Conservation (phyloP, 2,888 invertebrate genomes). For the Chelonus formosanus region DNA sequence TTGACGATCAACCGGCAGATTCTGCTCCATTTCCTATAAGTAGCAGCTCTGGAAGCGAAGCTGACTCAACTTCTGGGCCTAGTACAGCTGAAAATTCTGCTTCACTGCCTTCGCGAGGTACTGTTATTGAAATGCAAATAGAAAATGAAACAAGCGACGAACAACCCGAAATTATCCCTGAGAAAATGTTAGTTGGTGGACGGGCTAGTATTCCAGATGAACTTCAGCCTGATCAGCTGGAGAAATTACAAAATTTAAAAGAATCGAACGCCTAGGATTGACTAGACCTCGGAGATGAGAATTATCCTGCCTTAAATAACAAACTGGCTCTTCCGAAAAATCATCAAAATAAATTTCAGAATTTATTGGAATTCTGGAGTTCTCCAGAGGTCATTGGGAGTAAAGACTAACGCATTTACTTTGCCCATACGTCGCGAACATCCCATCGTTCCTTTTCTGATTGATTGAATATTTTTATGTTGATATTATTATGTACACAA, state of each 20-base stretch:
- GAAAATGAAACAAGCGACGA: constrained; percentile 46
- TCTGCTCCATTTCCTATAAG: constrained; percentile 71
- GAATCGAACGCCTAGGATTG: constrained; percentile 86
- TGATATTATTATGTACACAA: constrained; percentile 50
- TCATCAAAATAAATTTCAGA: constrained; percentile 60
- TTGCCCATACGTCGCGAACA: neutral
- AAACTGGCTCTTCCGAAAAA: constrained; percentile 61
- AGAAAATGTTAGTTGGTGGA: constrained; percentile 73
- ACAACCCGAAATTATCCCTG: constrained; percentile 53
- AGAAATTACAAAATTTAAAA: constrained; percentile 86
- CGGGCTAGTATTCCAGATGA: constrained; percentile 88
- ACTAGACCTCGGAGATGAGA: constrained; percentile 58
- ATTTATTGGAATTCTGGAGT: constrained; percentile 61
- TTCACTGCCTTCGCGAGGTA: constrained; percentile 61
- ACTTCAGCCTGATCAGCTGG: constrained; percentile 87
- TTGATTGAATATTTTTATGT: constrained; percentile 51
- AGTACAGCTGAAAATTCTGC: constrained; percentile 73
- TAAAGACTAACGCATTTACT: constrained; percentile 40
- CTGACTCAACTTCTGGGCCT: constrained; percentile 71
- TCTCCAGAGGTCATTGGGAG: constrained; percentile 56
- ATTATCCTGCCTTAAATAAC: constrained; percentile 55
- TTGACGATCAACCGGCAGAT: constrained; percentile 70
- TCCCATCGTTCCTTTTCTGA: constrained; percentile 27
- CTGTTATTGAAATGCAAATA: constrained; percentile 47
- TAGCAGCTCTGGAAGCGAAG: constrained; percentile 76